Percentiles rank a stretch among this genome's conserved stretches.
phyloP scores from a whole-genome alignment of 2,888 invertebrate species.

The Brenthis ino region DNA sequence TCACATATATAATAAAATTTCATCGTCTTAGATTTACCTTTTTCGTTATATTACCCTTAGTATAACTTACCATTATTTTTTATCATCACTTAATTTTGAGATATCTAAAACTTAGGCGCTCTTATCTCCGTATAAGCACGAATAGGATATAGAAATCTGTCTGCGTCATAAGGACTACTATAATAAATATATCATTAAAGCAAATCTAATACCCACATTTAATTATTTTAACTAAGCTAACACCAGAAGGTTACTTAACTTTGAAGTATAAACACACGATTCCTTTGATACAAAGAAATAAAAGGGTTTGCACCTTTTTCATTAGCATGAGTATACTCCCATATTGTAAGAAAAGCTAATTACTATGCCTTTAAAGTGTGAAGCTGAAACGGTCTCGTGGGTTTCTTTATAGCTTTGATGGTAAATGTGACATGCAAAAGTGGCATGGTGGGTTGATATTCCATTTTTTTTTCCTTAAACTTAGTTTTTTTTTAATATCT shows the following conservation, averaged over 20 bases:
- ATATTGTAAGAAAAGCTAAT: slow-evolving; percentile 18
- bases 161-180: no score
- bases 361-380: slow-evolving; percentile 10
- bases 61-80: no score
- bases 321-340: slow-evolving; percentile 10
- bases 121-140: no score
- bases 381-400: slow-evolving; percentile 8
- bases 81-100: no score
- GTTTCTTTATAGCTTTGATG: slow-evolving; percentile 11
- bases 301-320: slow-evolving; percentile 14
- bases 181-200: no score
- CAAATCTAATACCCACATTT: no score
- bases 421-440: neutral
- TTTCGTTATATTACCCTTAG: no score
- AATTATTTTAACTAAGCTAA: slow-evolving; percentile 7
- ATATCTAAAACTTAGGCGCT: no score
- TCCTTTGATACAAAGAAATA: slow-evolving; percentile 2
- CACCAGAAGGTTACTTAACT: neutral
- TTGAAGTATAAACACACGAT: slow-evolving; percentile 3
- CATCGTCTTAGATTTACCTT: no score
- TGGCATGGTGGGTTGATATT: slow-evolving; percentile 6
- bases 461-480: neutral
- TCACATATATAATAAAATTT: no score
- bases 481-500: no score
- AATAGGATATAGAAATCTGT: no score